A percentile compares a stretch with the other conserved stretches of the same genome.
These are phyloP conservation scores for Melitaea cinxia DNA, from an alignment of 1,140 invertebrate species.

Conservation along the genomic window DNA sequence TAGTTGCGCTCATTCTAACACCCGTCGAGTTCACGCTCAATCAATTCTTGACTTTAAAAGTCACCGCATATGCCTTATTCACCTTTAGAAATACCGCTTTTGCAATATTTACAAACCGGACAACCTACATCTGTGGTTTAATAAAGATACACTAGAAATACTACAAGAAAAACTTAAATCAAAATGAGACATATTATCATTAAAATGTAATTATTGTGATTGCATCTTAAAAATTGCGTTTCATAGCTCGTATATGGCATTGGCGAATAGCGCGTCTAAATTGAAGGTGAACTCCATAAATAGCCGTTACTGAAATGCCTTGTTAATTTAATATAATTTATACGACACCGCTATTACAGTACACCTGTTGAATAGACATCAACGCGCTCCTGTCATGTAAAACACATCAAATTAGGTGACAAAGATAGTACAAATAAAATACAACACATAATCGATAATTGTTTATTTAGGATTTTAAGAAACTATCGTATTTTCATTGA, in stretches of 20 bases:
- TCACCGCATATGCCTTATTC: conserved; percentile 25
- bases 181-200: conserved; percentile 42
- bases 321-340: not conserved
- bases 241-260: conserved; percentile 27
- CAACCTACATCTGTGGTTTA: conserved; percentile 31
- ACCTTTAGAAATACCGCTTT: conserved; percentile 35
- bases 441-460: no score
- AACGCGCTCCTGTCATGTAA: conserved; percentile 42
- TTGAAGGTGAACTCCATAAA: conserved; percentile 26
- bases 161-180: conserved; percentile 35
- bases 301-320: conserved; percentile 4
- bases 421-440: no score
- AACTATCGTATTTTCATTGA: no score
- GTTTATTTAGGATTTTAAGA: no score
- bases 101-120: conserved; percentile 35
- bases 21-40: conserved; percentile 37
- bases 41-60: conserved; percentile 45
- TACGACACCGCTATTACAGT: conserved; percentile 13
- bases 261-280: conserved; percentile 34
- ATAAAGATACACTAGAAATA: conserved; percentile 17
- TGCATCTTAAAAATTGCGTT: conserved; percentile 34
- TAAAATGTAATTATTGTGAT: conserved; percentile 43
- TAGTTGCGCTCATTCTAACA: conserved; percentile 1
- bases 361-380: conserved; percentile 53
- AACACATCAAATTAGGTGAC: not conserved